A percentile compares a stretch with the other conserved stretches of the same genome.
Conservation (phyloP, 2,888 invertebrate genomes). For the Teleogryllus oceanicus region DNA sequence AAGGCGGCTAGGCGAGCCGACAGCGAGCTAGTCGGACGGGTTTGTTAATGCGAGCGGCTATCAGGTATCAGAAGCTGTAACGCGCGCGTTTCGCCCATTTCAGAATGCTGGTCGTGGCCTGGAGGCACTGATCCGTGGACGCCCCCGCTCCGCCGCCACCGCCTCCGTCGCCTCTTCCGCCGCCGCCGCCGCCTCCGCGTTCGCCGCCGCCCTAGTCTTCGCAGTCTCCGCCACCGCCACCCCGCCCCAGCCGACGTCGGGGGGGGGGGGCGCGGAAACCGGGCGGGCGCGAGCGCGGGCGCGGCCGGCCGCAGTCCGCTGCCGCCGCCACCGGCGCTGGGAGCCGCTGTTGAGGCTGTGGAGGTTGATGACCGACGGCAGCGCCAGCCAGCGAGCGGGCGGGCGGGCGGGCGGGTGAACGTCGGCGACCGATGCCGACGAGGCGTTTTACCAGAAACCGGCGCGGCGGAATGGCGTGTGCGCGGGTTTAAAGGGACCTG, state of each 20-base stretch:
- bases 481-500: too few relatives aligned
- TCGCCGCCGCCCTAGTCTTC: not conserved
- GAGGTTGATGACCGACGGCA: too few relatives aligned
- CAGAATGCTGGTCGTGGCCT: conserved; percentile 1
- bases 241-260: not conserved
- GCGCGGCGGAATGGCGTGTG: too few relatives aligned
- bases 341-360: too few relatives aligned
- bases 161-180: not conserved
- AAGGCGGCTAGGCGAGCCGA: too few relatives aligned
- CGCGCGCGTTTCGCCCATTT: not conserved
- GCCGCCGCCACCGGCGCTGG: too few relatives aligned
- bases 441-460: too few relatives aligned
- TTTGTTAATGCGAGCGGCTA: too few relatives aligned
- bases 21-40: too few relatives aligned
- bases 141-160: not conserved
- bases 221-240: not conserved
- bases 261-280: too few relatives aligned
- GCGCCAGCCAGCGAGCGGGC: not conserved
- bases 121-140: not conserved
- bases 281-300: too few relatives aligned
- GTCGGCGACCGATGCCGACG: not conserved
- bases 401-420: not conserved
- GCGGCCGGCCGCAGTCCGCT: too few relatives aligned
- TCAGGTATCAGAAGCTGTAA: not conserved
- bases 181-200: not conserved